A percentile compares a stretch with the other conserved stretches of the same genome.
Conservation (phyloP, 92 coral and sea anemone genomes). For the Actinostola sp. region DNA sequence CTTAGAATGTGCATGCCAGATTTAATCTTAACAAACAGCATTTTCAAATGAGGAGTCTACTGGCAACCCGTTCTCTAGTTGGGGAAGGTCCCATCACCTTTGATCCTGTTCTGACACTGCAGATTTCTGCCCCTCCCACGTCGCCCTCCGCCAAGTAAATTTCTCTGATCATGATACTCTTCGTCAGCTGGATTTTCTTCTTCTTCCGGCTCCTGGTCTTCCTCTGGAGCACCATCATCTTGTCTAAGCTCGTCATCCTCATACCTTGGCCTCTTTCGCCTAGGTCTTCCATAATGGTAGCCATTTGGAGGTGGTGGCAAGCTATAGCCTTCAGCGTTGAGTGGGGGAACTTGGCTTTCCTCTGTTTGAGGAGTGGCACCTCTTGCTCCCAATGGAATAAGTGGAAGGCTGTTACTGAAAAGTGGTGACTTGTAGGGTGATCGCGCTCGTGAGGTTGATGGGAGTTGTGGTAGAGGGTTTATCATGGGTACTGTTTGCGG, state of each 20-base stretch:
- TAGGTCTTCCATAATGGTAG: conserved; percentile 14
- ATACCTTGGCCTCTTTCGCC: conserved; percentile 7
- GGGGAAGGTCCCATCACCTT: too few species aligned
- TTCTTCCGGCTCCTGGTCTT: conserved; percentile 6
- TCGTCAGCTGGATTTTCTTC: conserved; percentile 37
- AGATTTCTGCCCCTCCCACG: conserved; percentile 2
- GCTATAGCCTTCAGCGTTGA: neutral
- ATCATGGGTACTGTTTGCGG: conserved; percentile 4
- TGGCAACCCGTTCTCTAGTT: too few species aligned
- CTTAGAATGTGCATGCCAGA: too few species aligned
- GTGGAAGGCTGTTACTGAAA: conserved; percentile 25
- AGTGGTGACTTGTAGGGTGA: conserved; percentile 20
- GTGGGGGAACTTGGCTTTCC: conserved; percentile 18
- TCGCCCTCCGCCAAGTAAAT: conserved; percentile 3
- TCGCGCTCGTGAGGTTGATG: conserved; percentile 26
- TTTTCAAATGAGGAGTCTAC: neutral
- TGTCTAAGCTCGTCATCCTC: conserved; percentile 9
- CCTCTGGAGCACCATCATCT: conserved; percentile 8
- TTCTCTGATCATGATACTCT: conserved; percentile 16
- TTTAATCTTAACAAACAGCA: neutral
- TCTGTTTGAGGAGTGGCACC: conserved; percentile 41
- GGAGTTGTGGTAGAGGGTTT: neutral
- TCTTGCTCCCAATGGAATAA: conserved; percentile 5
- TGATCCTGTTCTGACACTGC: too few species aligned
- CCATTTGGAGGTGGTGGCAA: conserved; percentile 4